These are phyloP conservation scores for Amphipoea lucens DNA, from an alignment of 2,888 invertebrate species.

Conservation along the genomic window DNA sequence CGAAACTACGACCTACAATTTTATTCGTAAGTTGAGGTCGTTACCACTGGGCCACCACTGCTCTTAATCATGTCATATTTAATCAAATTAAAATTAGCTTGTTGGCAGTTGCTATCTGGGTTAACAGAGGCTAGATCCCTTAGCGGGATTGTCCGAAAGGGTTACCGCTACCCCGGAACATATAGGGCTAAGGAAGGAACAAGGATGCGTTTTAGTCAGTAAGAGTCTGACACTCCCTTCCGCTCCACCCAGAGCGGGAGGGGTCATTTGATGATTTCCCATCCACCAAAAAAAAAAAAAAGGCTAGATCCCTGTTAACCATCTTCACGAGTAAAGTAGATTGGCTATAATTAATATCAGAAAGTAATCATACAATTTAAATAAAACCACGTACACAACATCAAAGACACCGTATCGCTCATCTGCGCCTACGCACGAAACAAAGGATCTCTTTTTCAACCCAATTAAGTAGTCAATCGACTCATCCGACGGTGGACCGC, in stretches of 20 bases:
- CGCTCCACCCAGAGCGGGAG: too few species aligned
- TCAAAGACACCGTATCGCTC: constrained; percentile 15
- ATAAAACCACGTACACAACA: not conserved
- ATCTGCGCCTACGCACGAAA: constrained; percentile 21
- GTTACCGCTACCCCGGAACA: too few species aligned
- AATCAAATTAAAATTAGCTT: not conserved
- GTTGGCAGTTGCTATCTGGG: not conserved
- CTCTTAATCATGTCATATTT: not conserved
- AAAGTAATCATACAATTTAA: not conserved
- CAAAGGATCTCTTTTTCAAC: constrained; percentile 6
- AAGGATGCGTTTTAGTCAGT: too few species aligned
- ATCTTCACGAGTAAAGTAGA: not conserved
- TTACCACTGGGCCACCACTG: not conserved
- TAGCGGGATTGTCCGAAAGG: too few species aligned
- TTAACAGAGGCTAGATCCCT: too few species aligned
- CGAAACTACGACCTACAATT: too few species aligned
- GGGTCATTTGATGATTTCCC: too few species aligned
- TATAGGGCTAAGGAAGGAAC: too few species aligned
- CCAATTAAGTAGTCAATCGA: constrained; percentile 43
- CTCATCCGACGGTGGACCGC: constrained; percentile 27
- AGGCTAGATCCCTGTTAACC: too few species aligned
- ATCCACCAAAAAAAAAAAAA: too few species aligned
- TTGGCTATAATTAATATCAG: not conserved
- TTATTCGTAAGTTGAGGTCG: too few species aligned
- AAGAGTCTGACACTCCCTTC: too few species aligned